Base-by-base conservation (phyloP, 2,113 vertebrate species). In the Patagioenas fasciata region DNA sequence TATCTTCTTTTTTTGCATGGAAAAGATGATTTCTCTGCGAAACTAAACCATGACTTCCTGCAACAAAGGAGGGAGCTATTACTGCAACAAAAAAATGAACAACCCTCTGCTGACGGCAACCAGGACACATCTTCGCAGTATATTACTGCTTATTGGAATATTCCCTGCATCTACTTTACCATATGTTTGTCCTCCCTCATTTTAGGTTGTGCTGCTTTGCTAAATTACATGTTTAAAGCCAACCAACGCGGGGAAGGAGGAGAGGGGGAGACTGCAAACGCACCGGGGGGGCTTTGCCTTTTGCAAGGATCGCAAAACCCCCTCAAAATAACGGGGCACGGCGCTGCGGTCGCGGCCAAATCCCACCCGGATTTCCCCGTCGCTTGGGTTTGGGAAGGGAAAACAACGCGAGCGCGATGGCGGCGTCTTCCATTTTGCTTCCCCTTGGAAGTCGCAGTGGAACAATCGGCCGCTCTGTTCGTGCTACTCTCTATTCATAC, bases 11-110 rank as follows among this genome's bases (percentile, higher is more conserved):
- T 67, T 71, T 61, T 36, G 4, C 61, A 23, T 4, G 0, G 47
- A n/a, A 58, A 84, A 87, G 25, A 65, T 61, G 3, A 65, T 89
- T 94, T 62, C 73, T 38, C 54, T 31, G 64, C 88, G 44, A 74
- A 96, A 80, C 67, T 26, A 18, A 74, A n/a, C 36, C 51, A 0
- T 9, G 57, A 53, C 62, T 86, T 57, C 81, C 72, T 34, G 81
- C 72, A 77, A 87, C 95, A 96, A 95, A 95, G 95, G 73, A 93
- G 66, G 91, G 84, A 93, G 88, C 36, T 61, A 56, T 89, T 75
- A 80, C 57, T 7, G 74, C 29, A 50, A 70, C 56, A 48, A 90
- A 38, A 84, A 36, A 4, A 2, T 4, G 6, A 3, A 8, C 50
- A 13, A 18, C 24, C 25, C 15, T 29, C 72, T 77, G 93, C 93